Conservation (phyloP, 2,113 vertebrate genomes). For the Neogobius melanostomus region DNA sequence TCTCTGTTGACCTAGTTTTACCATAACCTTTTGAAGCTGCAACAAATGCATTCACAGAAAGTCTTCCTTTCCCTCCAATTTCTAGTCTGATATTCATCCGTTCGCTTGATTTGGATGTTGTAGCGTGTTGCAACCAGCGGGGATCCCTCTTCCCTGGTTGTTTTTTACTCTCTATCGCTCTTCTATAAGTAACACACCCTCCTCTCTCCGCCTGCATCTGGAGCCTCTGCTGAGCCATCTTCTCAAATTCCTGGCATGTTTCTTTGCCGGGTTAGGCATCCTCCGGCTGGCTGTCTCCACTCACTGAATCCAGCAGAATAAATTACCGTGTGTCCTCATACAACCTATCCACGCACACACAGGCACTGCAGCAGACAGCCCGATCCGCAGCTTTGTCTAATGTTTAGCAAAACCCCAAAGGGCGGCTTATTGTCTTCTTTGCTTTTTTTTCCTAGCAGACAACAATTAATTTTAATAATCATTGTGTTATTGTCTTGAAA, state of each 20-base stretch:
- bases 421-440: slow-evolving; percentile 1
- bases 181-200: slow-evolving; percentile 20
- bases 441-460: slow-evolving; percentile 2
- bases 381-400: slow-evolving; percentile 4
- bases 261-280: slow-evolving; percentile 29
- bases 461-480: slow-evolving; percentile 4
- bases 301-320: slow-evolving; percentile 32
- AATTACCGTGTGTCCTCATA: slow-evolving; percentile 47
- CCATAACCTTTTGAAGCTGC: not conserved
- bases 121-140: slow-evolving; percentile 11
- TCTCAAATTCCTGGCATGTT: slow-evolving; percentile 46
- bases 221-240: slow-evolving; percentile 36
- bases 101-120: slow-evolving; percentile 8
- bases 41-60: not conserved
- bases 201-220: slow-evolving; percentile 35
- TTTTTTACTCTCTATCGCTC: slow-evolving; percentile 7
- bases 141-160: not conserved
- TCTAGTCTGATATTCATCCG: not conserved
- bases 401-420: slow-evolving; percentile 9
- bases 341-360: slow-evolving; percentile 26
- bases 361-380: not conserved
- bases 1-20: slow-evolving; percentile 1
- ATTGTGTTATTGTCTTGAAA: slow-evolving; percentile 2
- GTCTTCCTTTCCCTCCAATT: not conserved
- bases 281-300: slow-evolving; percentile 38